Percentiles rank a stretch among this genome's conserved stretches.
phyloP scores from a whole-genome alignment of 2,797 vertebrate species.

The Fistularia tabacaria region DNA sequence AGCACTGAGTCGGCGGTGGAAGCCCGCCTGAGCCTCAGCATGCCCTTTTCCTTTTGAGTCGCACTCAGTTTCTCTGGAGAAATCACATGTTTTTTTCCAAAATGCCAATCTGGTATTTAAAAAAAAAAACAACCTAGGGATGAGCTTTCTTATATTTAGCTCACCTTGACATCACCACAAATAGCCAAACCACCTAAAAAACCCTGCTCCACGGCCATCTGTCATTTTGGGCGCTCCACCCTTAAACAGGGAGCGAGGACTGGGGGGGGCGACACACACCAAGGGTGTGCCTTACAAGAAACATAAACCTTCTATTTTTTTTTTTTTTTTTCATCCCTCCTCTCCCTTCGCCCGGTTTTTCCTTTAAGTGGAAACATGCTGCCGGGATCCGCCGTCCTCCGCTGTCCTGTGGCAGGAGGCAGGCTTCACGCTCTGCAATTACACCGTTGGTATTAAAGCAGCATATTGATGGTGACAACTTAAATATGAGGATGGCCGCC shows the following conservation, averaged over 20 bases:
- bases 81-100: slow-evolving; percentile 46
- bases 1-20: not conserved
- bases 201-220: slow-evolving; percentile 30
- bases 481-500: slow-evolving; percentile 12
- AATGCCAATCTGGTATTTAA: slow-evolving; percentile 50
- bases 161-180: slow-evolving; percentile 55
- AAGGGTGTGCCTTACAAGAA: slow-evolving; percentile 39
- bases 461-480: slow-evolving; percentile 8
- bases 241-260: slow-evolving; percentile 42
- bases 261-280: slow-evolving; percentile 18
- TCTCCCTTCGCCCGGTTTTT: slow-evolving; percentile 17
- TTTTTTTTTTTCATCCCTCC: slow-evolving; percentile 47
- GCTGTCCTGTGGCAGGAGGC: not conserved
- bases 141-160: slow-evolving; percentile 51
- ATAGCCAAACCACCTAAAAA: slow-evolving; percentile 25
- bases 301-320: slow-evolving; percentile 50
- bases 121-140: slow-evolving; percentile 11
- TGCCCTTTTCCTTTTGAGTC: slow-evolving; percentile 25
- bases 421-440: slow-evolving; percentile 12
- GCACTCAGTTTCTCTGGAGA: slow-evolving; percentile 24
- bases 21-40: not conserved
- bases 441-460: slow-evolving; percentile 1
- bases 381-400: no score
- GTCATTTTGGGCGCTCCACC: slow-evolving; percentile 57
- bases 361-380: slow-evolving; percentile 19